Evolutionary conservation across 2,113 vertebrate species (phyloP).

Genomic region (Galemys pyrenaicus): DNA sequence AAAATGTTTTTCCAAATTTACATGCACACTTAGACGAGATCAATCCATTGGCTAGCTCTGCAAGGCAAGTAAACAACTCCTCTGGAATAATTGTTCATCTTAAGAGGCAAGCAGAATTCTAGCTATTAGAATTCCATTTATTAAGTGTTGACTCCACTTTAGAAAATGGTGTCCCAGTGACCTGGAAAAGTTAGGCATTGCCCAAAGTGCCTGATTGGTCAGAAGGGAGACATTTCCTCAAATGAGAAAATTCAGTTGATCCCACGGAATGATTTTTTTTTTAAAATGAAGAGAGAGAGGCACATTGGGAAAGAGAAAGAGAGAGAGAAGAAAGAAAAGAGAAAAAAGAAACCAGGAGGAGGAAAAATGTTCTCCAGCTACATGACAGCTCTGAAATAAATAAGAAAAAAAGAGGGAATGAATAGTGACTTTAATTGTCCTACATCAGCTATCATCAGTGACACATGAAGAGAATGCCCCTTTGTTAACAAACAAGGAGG

Average conservation of each 20-base stretch:
- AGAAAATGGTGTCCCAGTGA: conserved; percentile 60
- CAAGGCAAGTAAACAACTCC: background rate
- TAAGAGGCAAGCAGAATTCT: background rate
- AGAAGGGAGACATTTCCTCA: background rate
- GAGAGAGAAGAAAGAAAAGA: background rate
- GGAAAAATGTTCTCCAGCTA: background rate
- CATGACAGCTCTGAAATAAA: conserved; percentile 24
- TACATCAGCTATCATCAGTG: conserved; percentile 42
- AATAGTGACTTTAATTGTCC: conserved; percentile 44
- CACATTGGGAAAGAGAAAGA: background rate
- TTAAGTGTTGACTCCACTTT: conserved; percentile 34
- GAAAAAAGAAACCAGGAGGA: background rate
- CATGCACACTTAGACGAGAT: background rate
- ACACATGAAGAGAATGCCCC: conserved; percentile 63
- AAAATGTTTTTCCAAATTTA: background rate
- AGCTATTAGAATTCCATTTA: conserved; percentile 24
- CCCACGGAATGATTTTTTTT: background rate
- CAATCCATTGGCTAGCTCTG: background rate
- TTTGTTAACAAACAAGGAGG: conserved; percentile 77
- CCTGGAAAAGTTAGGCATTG: conserved; percentile 52
- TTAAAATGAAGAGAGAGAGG: background rate
- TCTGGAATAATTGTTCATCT: background rate
- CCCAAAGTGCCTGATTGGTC: background rate
- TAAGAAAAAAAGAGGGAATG: conserved; percentile 50
- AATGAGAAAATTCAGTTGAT: background rate